A percentile compares a stretch with the other conserved stretches of the same genome.
phyloP scores from a whole-genome alignment of 2,888 invertebrate species.

The Meiosimyza decipiens region DNA sequence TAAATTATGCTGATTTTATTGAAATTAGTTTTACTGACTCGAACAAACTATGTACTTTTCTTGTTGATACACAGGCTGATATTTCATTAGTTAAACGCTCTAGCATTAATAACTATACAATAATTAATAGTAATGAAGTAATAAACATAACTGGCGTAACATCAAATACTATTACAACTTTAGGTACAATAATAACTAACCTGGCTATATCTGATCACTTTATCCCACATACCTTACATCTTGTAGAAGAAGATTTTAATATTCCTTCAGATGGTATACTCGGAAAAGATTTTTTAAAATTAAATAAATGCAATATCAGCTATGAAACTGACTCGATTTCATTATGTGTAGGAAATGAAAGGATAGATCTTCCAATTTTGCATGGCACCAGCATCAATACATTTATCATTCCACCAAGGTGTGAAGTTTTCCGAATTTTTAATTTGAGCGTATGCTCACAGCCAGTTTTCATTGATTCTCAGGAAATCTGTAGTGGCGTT shows the following conservation, averaged over 20 bases:
- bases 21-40: background rate
- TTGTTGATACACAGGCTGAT: slow-evolving; percentile 3
- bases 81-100: slow-evolving; percentile 29
- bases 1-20: slow-evolving; percentile 14
- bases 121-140: slow-evolving; percentile 13
- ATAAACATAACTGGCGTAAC: slow-evolving; percentile 31
- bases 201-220: slow-evolving; percentile 12
- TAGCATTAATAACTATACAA: slow-evolving; percentile 2
- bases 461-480: slow-evolving; percentile 27
- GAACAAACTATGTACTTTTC: no score
- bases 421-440: slow-evolving; percentile 30
- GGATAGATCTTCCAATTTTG: slow-evolving; percentile 20
- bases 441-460: slow-evolving; percentile 2
- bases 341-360: background rate
- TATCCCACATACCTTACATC: slow-evolving; percentile 27
- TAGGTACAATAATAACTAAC: slow-evolving; percentile 28
- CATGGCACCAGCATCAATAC: slow-evolving; percentile 18
- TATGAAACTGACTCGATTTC: slow-evolving; percentile 25
- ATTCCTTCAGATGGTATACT: slow-evolving; percentile 29
- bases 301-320: slow-evolving; percentile 20
- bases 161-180: slow-evolving; percentile 14
- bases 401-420: slow-evolving; percentile 27
- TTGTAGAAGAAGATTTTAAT: slow-evolving; percentile 25
- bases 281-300: slow-evolving; percentile 32
- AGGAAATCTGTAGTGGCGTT: slow-evolving; percentile 33